A percentile compares a stretch with the other conserved stretches of the same genome.
phyloP scores from a whole-genome alignment of 1,140 invertebrate genomes.

The Sitodiplosis mosellana region DNA sequence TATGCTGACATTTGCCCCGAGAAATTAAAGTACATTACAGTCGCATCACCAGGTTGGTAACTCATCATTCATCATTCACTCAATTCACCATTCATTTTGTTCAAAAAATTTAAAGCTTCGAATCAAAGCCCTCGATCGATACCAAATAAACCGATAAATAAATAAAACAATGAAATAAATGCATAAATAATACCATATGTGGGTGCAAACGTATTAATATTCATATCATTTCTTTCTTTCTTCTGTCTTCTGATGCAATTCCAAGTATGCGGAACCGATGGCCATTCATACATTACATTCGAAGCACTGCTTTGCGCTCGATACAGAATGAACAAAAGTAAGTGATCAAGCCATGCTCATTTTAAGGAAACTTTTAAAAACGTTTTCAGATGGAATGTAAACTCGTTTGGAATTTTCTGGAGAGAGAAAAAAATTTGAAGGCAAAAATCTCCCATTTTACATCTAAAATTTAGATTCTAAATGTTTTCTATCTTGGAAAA shows the following conservation, averaged over 20 bases:
- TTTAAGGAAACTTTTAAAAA: background rate
- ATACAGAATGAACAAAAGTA: background rate
- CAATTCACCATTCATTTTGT: no score
- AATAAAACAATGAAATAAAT: no score
- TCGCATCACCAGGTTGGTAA: background rate
- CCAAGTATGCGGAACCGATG: background rate
- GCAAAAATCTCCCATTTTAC: background rate
- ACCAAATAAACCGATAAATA: no score
- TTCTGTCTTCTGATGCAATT: no score
- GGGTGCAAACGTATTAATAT: no score
- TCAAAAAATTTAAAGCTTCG: no score
- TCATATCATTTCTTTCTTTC: no score
- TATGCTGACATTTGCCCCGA: background rate
- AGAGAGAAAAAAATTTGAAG: background rate
- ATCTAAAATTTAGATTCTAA: background rate
- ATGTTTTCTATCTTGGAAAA: background rate
- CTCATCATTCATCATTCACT: no score
- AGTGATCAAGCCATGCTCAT: background rate
- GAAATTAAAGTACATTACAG: background rate
- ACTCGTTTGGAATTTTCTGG: background rate
- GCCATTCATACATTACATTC: background rate
- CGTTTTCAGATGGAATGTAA: background rate
- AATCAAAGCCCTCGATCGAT: no score
- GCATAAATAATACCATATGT: no score
- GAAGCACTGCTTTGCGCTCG: conserved; percentile 1